These are phyloP conservation scores for Gnathonemus echidnorhynchus DNA, from an alignment of 2,113 vertebrate genomes.

Conservation along the genomic window DNA sequence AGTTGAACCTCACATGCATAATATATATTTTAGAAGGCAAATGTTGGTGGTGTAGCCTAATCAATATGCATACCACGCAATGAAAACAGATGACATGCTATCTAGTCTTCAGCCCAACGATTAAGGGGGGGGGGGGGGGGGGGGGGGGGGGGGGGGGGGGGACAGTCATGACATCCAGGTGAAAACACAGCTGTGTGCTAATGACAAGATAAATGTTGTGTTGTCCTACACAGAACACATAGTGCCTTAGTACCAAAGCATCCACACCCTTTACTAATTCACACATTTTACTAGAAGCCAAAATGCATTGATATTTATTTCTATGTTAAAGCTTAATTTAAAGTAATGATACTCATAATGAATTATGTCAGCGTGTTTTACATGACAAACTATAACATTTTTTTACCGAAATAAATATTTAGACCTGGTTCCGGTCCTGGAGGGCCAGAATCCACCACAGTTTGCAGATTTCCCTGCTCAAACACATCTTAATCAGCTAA, in stretches of 20 bases:
- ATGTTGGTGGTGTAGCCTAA: too few relatives aligned
- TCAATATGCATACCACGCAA: background rate
- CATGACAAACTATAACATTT: background rate
- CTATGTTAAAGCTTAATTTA: background rate
- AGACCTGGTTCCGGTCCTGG: background rate
- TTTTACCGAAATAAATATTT: background rate
- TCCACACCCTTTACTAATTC: background rate
- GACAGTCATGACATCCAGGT: background rate
- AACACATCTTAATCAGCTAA: background rate
- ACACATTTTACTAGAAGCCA: background rate
- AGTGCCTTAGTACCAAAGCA: background rate
- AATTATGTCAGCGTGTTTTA: background rate
- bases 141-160: background rate
- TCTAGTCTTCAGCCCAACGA: background rate
- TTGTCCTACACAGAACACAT: background rate
- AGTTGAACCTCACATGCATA: background rate
- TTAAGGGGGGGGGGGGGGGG: background rate
- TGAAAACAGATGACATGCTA: background rate
- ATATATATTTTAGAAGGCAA: background rate
- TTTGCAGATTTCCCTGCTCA: background rate
- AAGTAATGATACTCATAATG: background rate
- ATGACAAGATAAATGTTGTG: background rate
- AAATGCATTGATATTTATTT: background rate
- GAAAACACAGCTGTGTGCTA: background rate
- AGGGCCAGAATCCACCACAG: background rate